Evolutionary conservation across 2,797 vertebrate species (phyloP).

Genomic region (Malurus leucopterus): DNA sequence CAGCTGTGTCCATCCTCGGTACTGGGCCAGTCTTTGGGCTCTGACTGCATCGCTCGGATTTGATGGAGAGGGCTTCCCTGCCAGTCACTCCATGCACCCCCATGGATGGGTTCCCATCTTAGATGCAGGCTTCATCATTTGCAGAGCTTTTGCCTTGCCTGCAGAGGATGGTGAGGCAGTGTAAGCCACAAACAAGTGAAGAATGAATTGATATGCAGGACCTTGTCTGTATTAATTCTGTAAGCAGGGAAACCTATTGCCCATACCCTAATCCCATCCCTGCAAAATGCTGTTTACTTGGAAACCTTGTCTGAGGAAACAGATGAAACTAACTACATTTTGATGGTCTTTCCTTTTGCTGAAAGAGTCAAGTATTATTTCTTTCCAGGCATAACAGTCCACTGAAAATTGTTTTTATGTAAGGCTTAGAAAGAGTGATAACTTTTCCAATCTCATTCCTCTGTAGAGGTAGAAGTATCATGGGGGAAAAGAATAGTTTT

Average conservation of each 20-base stretch:
- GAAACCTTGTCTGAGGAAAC: neutral
- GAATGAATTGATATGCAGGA: neutral
- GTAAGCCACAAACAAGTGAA: neutral
- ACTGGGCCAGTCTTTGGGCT: neutral
- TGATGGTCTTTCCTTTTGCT: neutral
- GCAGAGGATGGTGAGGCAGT: neutral
- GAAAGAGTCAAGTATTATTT: neutral
- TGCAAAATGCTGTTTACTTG: neutral
- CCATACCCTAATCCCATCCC: neutral
- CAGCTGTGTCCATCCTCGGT: neutral
- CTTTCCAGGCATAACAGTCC: neutral
- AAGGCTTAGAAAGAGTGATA: neutral
- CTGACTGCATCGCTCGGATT: accelerated
- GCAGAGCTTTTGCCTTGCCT: neutral
- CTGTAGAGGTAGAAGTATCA: neutral
- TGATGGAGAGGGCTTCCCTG: neutral
- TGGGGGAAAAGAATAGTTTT: neutral
- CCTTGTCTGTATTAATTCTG: neutral
- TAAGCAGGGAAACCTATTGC: neutral
- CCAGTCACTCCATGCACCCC: neutral
- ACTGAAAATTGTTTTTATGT: neutral
- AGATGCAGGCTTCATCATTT: neutral
- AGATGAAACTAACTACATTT: neutral
- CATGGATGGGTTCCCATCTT: neutral
- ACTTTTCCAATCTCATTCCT: neutral